Conservation (phyloP, 2,797 vertebrate genomes). For the Myripristis jacobus region DNA sequence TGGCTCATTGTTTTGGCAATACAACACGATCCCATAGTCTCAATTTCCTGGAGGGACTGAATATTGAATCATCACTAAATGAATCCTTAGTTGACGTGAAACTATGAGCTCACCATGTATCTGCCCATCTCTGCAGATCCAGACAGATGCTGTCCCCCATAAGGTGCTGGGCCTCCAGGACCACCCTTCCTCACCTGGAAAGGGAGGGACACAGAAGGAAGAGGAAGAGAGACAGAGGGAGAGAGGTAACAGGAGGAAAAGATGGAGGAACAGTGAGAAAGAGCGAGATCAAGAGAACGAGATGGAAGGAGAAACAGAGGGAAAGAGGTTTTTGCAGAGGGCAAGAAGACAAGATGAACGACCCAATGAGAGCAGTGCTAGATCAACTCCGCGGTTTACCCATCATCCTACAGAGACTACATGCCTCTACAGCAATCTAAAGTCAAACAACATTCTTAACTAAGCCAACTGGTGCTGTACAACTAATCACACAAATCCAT, state of each 20-base stretch:
- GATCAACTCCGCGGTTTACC: constrained; percentile 50
- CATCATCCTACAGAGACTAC: constrained; percentile 41
- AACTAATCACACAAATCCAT: constrained; percentile 19
- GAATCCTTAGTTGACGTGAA: background rate
- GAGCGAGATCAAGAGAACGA: constrained; percentile 19
- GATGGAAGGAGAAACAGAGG: constrained; percentile 36
- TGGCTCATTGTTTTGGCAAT: background rate
- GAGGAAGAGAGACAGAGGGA: constrained; percentile 41
- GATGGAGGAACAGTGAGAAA: background rate
- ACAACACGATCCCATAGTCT: background rate
- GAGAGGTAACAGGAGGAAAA: constrained; percentile 17
- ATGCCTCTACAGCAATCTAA: constrained; percentile 23
- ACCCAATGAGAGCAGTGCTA: constrained; percentile 48
- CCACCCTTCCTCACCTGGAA: constrained; percentile 91
- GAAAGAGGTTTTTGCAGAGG: constrained; percentile 35
- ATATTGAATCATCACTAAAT: background rate
- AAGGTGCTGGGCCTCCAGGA: constrained; percentile 85
- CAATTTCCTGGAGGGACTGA: background rate
- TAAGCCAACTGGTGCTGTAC: constrained; percentile 28
- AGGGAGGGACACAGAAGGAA: constrained; percentile 30
- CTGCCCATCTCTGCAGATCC: constrained; percentile 90
- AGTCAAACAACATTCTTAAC: constrained; percentile 16
- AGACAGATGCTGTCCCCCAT: constrained; percentile 88
- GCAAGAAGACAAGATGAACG: constrained; percentile 45
- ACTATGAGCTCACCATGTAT: constrained; percentile 87